These are phyloP conservation scores for Perithous albicinctus DNA, from an alignment of 2,888 invertebrate genomes.

Conservation along the genomic window DNA sequence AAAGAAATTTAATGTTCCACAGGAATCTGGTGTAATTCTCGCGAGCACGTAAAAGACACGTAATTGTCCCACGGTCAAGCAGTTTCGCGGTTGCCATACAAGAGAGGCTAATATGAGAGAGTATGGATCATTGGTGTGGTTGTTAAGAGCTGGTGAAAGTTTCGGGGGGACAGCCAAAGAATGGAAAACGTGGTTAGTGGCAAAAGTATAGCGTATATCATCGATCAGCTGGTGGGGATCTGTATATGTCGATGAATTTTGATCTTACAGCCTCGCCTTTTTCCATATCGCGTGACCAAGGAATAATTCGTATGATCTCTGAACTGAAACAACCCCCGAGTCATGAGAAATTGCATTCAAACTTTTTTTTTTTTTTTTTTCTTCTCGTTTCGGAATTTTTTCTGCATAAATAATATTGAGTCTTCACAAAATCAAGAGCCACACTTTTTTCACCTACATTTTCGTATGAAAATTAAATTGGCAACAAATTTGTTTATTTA, in stretches of 20 bases:
- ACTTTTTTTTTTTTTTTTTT: neutral
- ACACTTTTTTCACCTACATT: too few relatives aligned
- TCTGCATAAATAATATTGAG: neutral
- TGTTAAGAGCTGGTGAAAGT: slow-evolving; percentile 60
- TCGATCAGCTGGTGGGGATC: slow-evolving; percentile 35
- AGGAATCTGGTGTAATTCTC: slow-evolving; percentile 19
- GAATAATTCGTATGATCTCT: slow-evolving; percentile 9
- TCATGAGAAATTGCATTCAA: neutral
- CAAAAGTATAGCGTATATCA: slow-evolving; percentile 15
- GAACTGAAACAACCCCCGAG: neutral
- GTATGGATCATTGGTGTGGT: slow-evolving; percentile 35
- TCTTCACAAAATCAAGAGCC: too few relatives aligned
- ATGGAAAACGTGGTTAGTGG: slow-evolving; percentile 26
- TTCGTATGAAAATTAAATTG: too few relatives aligned
- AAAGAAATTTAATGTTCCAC: slow-evolving; percentile 13
- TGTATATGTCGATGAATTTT: slow-evolving; percentile 41
- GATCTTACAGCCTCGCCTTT: slow-evolving; percentile 30
- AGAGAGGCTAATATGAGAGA: slow-evolving; percentile 42
- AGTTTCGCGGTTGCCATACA: slow-evolving; percentile 60
- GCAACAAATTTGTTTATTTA: too few relatives aligned
- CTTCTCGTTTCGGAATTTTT: too few relatives aligned
- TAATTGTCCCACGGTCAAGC: slow-evolving; percentile 62
- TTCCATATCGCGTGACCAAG: slow-evolving; percentile 13
- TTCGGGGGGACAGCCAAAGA: slow-evolving; percentile 3
- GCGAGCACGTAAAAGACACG: slow-evolving; percentile 29